phyloP scores from a whole-genome alignment of 1,140 invertebrate genomes.

The Bathynomus jamesi region DNA sequence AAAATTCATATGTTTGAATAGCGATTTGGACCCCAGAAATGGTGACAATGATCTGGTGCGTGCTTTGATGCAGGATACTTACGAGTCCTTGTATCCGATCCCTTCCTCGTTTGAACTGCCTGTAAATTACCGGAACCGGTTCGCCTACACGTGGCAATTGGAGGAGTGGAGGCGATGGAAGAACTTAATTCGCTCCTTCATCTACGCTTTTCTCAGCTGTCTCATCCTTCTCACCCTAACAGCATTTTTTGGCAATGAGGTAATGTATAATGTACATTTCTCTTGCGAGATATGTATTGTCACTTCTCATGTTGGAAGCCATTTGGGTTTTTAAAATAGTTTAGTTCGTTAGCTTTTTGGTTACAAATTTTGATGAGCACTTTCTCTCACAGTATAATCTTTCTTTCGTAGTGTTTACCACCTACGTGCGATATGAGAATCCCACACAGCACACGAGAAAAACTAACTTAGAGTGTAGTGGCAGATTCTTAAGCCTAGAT shows the following conservation, averaged over 20 bases:
- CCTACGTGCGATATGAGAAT: too few relatives aligned
- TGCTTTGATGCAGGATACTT: conserved; percentile 65
- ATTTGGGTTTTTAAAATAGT: too few relatives aligned
- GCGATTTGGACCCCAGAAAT: conserved; percentile 61
- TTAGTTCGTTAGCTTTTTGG: too few relatives aligned
- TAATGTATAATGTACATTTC: too few relatives aligned
- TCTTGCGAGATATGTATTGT: too few relatives aligned
- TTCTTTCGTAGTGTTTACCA: too few relatives aligned
- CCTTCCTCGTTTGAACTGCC: conserved; percentile 67
- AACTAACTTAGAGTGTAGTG: too few relatives aligned
- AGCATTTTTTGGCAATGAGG: conserved; percentile 4
- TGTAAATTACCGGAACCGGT: conserved; percentile 60
- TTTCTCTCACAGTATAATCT: too few relatives aligned
- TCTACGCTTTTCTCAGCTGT: conserved; percentile 4
- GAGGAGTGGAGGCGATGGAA: conserved; percentile 49
- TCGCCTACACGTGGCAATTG: conserved; percentile 57
- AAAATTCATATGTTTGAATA: conserved; percentile 81
- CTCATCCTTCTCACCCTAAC: conserved; percentile 12
- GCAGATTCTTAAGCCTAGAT: too few relatives aligned
- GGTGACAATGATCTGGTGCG: conserved; percentile 60
- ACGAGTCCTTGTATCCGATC: conserved; percentile 63
- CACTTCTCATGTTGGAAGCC: too few relatives aligned
- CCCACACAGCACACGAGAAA: too few relatives aligned
- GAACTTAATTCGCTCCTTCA: conserved; percentile 20
- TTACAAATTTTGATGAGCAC: too few relatives aligned